Evolutionary conservation across 2,888 invertebrate species (phyloP), one percentile per base, ranked within the genome.

Genomic region (Agrenia bidenticulata): DNA sequence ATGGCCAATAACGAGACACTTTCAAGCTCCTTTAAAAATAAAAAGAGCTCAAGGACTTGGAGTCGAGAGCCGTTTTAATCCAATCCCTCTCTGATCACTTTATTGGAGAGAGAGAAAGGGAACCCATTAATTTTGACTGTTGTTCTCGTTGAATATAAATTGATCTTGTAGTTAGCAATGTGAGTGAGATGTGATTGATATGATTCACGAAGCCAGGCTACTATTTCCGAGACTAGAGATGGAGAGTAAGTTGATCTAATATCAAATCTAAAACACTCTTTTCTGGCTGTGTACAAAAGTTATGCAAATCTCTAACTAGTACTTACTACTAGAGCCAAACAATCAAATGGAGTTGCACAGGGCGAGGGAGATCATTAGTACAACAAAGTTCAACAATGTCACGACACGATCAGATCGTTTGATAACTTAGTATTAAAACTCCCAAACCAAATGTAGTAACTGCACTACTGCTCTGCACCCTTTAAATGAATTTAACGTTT

Each of bases 41-140:
- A 55, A 55, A 55, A 27, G 55, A 32, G 55, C 55, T 55, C 55
- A 55, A 55, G 55, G 55, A 55, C 55, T 55, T 27, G 53, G 24
- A 53, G 15, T 19, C 5, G 15, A 45, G 45, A 45, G 19, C 15
- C 39, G 39, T 39, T 51, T 55, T 55, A 27, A 55, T 55, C 32
- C 32, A 24, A 55, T 55, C 51, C 26, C 55, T 32, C n/a, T n/a
- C n/a, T 26, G 55, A 55, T 55, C 55, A 55, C 26, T 55, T 27
- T 24, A 55, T n/a, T 24, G 7, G 7, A 23, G 9, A 23, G 26
- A 55, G 55, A 27, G 55, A 55, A 55, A 27, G 55, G 55, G 27
- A 55, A 55, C 24, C 32, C 55, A 55, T 55, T 55, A 55, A 55
- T 55, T 55, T 27, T 32, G 5, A 27, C 23, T 45, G 7, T 19